A percentile compares a stretch with the other conserved stretches of the same genome.
Evolutionary conservation across 2,113 vertebrate species (phyloP).

Genomic region (Nannobrachium achirus): DNA sequence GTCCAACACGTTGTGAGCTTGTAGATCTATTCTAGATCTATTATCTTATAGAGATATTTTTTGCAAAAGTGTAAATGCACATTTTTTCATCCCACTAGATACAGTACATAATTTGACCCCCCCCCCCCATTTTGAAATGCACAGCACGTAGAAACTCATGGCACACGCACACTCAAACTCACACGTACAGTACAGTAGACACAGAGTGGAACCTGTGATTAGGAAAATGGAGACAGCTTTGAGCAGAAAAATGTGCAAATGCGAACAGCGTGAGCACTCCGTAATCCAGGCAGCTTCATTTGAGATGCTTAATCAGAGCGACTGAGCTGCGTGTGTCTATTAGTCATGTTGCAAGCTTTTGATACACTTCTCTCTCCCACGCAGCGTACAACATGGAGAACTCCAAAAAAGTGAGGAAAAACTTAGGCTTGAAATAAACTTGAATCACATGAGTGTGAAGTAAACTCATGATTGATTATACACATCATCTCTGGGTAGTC

Average conservation of each 20-base stretch:
- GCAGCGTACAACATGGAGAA: conserved; percentile 1
- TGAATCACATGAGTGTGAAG: no score
- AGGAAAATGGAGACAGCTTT: conserved; percentile 28
- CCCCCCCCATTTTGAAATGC: neutral
- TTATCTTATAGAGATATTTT: no score
- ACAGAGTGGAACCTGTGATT: conserved; percentile 19
- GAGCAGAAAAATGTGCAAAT: conserved; percentile 37
- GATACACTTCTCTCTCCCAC: neutral
- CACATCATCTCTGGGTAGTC: no score
- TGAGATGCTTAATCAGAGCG: conserved; percentile 13
- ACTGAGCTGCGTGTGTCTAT: conserved; percentile 9
- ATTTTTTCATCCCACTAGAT: neutral
- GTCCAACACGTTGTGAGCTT: no score
- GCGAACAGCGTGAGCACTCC: conserved; percentile 36
- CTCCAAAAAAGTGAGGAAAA: neutral
- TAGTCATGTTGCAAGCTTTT: conserved; percentile 17
- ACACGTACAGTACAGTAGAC: neutral
- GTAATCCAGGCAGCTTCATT: conserved; percentile 30
- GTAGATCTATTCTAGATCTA: no score
- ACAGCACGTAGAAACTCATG: neutral
- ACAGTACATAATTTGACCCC: neutral
- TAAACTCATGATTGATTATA: no score
- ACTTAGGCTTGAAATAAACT: no score
- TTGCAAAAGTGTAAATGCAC: no score
- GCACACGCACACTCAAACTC: neutral